Conservation (phyloP, 2,888 invertebrate genomes). For the Odontothrips loti region DNA sequence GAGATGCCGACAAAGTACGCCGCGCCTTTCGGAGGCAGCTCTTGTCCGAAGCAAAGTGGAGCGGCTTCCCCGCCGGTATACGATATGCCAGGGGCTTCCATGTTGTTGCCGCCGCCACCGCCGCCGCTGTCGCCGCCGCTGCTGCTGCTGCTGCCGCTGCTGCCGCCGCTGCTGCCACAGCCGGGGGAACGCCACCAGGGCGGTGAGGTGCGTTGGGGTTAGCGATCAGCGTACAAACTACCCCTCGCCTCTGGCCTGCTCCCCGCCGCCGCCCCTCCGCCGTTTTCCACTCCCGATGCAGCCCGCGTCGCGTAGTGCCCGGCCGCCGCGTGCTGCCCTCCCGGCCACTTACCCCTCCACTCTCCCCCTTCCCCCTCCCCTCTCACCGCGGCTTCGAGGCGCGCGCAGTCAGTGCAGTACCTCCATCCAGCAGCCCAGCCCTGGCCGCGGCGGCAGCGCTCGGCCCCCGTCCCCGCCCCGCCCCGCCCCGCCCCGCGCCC, state of each 20-base stretch:
- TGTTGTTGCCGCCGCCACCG: too few species aligned
- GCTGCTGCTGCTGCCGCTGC: too few species aligned
- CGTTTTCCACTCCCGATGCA: neutral
- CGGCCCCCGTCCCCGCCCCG: neutral
- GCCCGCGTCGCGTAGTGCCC: neutral
- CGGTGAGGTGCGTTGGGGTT: too few species aligned
- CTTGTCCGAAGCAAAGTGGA: too few species aligned
- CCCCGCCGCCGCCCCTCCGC: neutral
- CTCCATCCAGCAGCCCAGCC: neutral
- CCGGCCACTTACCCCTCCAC: neutral
- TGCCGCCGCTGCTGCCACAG: too few species aligned
- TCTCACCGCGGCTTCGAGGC: neutral
- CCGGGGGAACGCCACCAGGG: too few species aligned
- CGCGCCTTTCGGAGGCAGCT: too few species aligned
- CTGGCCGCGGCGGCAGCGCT: neutral
- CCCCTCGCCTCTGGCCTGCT: neutral
- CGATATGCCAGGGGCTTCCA: too few species aligned
- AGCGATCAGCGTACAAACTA: neutral
- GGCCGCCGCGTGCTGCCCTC: neutral
- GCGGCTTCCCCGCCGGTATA: too few species aligned
- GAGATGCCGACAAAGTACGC: too few species aligned
- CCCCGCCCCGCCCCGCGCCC: neutral
- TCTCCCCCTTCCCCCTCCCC: neutral
- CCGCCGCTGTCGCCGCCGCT: too few species aligned
- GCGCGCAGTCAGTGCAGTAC: neutral